These are phyloP conservation scores for Eumerus sabulonum DNA, from an alignment of 2,888 invertebrate species.

Conservation along the genomic window DNA sequence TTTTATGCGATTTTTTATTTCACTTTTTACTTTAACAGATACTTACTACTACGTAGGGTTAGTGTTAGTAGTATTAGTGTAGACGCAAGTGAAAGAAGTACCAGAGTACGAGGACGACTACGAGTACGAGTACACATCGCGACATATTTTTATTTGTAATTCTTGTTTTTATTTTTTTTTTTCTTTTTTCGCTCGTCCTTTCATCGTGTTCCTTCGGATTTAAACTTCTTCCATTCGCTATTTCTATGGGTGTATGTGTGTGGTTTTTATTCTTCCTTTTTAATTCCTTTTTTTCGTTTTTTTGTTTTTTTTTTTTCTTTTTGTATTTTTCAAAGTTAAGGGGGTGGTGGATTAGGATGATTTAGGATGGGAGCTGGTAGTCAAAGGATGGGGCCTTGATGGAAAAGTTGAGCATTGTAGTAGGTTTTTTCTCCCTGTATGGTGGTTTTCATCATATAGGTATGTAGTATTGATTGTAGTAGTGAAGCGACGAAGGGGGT, in stretches of 20 bases:
- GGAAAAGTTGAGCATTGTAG: conserved; percentile 58
- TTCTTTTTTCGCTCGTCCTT: no score
- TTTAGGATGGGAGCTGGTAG: conserved; percentile 45
- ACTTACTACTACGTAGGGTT: conserved; percentile 53
- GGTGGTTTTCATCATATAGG: conserved; percentile 20
- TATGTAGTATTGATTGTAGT: conserved; percentile 51
- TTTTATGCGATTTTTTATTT: conserved; percentile 58
- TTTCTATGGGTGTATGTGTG: conserved; percentile 26
- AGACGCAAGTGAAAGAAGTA: conserved; percentile 59
- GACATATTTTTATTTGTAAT: conserved; percentile 46
- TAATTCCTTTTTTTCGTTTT: conserved; percentile 10
- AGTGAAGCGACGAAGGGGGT: conserved; percentile 14
- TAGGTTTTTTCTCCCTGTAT: conserved; percentile 19
- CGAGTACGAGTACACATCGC: conserved; percentile 51
- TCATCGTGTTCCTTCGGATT: no score
- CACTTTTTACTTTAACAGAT: conserved; percentile 54
- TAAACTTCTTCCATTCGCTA: conserved; percentile 20
- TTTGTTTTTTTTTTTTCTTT: no score
- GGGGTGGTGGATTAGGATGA: conserved; percentile 66
- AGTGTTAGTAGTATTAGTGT: conserved; percentile 64
- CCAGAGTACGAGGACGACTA: no score
- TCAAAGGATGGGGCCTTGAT: conserved; percentile 15
- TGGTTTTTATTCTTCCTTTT: conserved; percentile 9
- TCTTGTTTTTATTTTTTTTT: conserved; percentile 18
- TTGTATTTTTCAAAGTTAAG: conserved; percentile 48